These are phyloP conservation scores for Heterocephalus glaber DNA, from an alignment of 2,113 vertebrate genomes.

Conservation along the genomic window DNA sequence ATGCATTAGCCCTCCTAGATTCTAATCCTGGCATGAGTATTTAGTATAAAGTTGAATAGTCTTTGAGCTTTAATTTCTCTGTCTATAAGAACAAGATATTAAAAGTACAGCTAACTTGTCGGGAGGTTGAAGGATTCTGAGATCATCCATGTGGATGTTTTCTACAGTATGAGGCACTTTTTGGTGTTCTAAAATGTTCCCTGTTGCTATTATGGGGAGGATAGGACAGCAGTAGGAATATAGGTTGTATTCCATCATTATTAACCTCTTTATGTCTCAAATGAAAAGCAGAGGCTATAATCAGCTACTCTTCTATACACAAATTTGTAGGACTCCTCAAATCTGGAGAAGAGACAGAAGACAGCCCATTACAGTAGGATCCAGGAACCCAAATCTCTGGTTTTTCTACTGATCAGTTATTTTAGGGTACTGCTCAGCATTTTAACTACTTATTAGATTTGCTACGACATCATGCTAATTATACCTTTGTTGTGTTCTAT, in stretches of 20 bases:
- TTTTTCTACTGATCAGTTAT: neutral
- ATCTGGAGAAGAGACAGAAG: neutral
- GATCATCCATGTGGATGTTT: neutral
- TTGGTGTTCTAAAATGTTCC: neutral
- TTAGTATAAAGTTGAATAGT: neutral
- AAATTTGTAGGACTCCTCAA: neutral
- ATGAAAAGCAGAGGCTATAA: neutral
- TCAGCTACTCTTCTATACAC: neutral
- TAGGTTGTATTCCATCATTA: neutral
- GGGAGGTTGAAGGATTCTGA: neutral
- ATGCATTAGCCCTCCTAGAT: neutral
- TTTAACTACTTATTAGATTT: constrained; percentile 12
- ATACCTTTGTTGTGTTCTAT: neutral
- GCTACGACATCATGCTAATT: neutral
- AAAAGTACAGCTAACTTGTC: neutral
- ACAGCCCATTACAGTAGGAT: neutral
- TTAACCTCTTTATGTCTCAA: neutral
- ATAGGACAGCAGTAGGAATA: neutral
- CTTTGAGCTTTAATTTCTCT: neutral
- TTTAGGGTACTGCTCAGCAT: neutral
- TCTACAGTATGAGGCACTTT: neutral
- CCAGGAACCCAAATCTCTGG: neutral
- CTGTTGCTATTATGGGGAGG: neutral
- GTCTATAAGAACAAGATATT: constrained; percentile 6
- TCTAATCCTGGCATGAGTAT: neutral